phyloP scores from a whole-genome alignment of 2,797 vertebrate species.

The Chloroceryle amazona region DNA sequence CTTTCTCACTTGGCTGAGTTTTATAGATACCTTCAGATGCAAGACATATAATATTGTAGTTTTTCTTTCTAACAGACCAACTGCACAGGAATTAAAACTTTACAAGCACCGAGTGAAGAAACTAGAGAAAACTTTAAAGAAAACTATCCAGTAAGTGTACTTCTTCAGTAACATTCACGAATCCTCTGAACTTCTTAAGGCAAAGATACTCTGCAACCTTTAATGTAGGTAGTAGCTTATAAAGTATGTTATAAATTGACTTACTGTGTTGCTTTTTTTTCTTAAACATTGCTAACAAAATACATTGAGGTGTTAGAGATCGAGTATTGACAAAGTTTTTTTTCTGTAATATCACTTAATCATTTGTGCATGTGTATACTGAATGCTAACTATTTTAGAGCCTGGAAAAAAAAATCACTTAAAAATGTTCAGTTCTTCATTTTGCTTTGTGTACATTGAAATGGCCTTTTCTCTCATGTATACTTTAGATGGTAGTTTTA shows the following conservation, averaged over 20 bases:
- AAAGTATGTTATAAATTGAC: neutral
- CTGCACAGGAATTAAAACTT: conserved; percentile 84
- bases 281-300: neutral
- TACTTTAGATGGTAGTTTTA: neutral
- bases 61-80: conserved; percentile 79
- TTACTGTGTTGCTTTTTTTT: neutral
- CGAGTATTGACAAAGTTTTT: neutral
- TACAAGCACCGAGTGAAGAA: conserved; percentile 87
- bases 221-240: neutral
- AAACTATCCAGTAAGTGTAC: conserved; percentile 75
- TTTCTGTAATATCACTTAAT: neutral
- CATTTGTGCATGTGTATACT: neutral
- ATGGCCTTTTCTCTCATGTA: neutral
- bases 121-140: conserved; percentile 83
- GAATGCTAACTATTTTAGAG: neutral
- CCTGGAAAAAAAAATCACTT: neutral
- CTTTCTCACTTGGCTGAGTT: neutral
- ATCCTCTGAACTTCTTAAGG: neutral
- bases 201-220: neutral
- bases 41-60: neutral
- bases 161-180: neutral
- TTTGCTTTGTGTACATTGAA: neutral
- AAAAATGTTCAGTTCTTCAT: neutral
- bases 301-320: neutral
- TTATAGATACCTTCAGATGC: neutral